These are phyloP conservation scores for Aphaenogaster floridana DNA, from an alignment of 1,140 invertebrate genomes.

Conservation along the genomic window DNA sequence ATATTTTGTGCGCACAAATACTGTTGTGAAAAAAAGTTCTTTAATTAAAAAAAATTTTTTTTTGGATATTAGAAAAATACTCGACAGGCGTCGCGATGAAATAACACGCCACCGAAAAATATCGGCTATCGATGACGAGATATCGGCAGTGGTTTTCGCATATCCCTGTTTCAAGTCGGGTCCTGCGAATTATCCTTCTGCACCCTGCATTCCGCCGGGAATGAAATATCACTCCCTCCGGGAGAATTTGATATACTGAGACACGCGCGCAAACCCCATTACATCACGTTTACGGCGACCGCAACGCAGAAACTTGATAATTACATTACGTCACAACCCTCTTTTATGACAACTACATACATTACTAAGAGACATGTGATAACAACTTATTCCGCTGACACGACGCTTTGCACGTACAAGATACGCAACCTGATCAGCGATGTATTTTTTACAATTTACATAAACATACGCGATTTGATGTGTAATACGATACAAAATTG, in stretches of 20 bases:
- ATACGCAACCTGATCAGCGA: neutral
- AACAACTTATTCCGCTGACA: conserved; percentile 19
- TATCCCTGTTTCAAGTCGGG: neutral
- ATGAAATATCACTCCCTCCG: conserved; percentile 48
- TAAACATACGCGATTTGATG: neutral
- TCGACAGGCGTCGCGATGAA: neutral
- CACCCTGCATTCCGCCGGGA: conserved; percentile 10
- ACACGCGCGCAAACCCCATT: conserved; percentile 45
- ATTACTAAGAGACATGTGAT: conserved; percentile 28
- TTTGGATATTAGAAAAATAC: neutral
- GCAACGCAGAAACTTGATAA: conserved; percentile 56
- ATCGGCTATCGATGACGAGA: neutral
- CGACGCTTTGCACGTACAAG: neutral
- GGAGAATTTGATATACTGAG: conserved; percentile 62
- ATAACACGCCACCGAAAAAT: neutral
- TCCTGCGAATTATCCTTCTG: conserved; percentile 40
- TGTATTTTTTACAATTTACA: neutral
- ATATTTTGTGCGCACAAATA: neutral
- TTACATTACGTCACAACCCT: conserved; percentile 52
- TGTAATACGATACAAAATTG: neutral
- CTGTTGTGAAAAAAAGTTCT: neutral
- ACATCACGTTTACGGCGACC: conserved; percentile 55
- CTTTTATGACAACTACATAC: conserved; percentile 56
- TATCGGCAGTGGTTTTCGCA: conserved; percentile 1
- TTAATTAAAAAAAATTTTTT: neutral